Base-by-base conservation (phyloP, 1,140 invertebrate genomes). In the Heliconius congener region DNA sequence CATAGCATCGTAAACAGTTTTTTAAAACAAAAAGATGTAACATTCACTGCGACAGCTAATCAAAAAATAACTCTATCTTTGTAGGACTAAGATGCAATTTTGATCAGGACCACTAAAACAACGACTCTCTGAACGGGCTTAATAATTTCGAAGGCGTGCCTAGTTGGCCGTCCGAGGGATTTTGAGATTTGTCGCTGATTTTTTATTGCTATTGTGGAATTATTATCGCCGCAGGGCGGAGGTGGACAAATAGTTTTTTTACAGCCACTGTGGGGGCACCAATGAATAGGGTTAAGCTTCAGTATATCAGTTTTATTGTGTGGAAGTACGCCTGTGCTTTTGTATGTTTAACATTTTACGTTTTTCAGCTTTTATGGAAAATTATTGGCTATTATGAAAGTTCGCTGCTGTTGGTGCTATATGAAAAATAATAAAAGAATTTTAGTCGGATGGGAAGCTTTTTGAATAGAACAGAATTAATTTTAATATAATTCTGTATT, bases 131-230 rank as follows among this genome's bases (percentile, higher is more conserved):
- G 83, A 87, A 90, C 90, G 90, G 85, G 89, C 89, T 93, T 93
- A 93, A 92, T 92, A 92, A 94, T 93, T 93, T 94, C 85, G 85
- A 90, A 91, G 91, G 92, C 93, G 91, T 94, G 92, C 90, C 88
- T 93, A 91, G 93, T 93, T 94, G 92, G 87, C 84, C 84, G 89
- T 90, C 83, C 80, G 78, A 82, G 85, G 91, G 91, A 93, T 94
- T 93, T 92, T 82, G 87, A 87, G 91, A 91, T 94, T 93, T 93
- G 91, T 90, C 83, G 85, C 76, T 82, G 87, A 90, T 93, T 94
- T 92, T 94, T 93, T 94, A 94, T 93, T 90, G 89, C 85, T 85
- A 86, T 91, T 88, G 88, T 80, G 86, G 83, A 86, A 88, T 90
- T 90, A 93, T 92, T 94, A 90, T 90, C 86, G 88, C 90, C 83